These are phyloP conservation scores for Saturnia pavonia DNA, from an alignment of 2,888 invertebrate species.

Conservation along the genomic window DNA sequence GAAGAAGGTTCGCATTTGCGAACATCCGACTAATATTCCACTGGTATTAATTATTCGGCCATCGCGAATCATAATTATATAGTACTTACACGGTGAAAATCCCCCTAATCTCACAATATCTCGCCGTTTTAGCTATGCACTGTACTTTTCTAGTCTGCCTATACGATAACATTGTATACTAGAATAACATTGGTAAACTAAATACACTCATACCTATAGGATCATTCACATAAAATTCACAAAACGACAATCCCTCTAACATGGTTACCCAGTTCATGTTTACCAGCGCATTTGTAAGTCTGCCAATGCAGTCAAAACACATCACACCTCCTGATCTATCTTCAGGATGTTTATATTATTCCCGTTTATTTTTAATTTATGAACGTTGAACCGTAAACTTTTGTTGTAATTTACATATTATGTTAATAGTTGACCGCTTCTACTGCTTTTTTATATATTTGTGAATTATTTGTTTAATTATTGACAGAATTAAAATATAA, in stretches of 20 bases:
- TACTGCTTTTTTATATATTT: background rate
- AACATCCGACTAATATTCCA: too few species aligned
- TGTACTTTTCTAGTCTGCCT: too few species aligned
- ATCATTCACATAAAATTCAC: background rate
- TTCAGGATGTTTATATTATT: slow-evolving; percentile 10
- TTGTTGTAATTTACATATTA: slow-evolving; percentile 4
- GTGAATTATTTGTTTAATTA: background rate
- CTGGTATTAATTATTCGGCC: too few species aligned
- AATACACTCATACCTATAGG: too few species aligned
- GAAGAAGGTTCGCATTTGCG: too few species aligned
- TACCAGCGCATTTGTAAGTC: background rate
- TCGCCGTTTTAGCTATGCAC: too few species aligned
- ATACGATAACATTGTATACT: too few species aligned
- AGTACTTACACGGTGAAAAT: too few species aligned
- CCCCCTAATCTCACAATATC: too few species aligned
- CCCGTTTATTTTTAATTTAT: slow-evolving; percentile 12
- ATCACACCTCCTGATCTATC: slow-evolving; percentile 13
- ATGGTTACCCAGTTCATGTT: background rate
- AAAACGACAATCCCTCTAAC: background rate
- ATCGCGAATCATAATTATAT: too few species aligned
- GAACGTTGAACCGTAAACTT: slow-evolving; percentile 9
- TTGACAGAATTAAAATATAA: background rate
- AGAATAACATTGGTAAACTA: background rate
- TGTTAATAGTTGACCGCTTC: background rate
- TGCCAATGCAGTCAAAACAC: slow-evolving; percentile 13